Evolutionary conservation across 2,113 vertebrate species (phyloP).

Genomic region (Heloderma charlesbogerti): DNA sequence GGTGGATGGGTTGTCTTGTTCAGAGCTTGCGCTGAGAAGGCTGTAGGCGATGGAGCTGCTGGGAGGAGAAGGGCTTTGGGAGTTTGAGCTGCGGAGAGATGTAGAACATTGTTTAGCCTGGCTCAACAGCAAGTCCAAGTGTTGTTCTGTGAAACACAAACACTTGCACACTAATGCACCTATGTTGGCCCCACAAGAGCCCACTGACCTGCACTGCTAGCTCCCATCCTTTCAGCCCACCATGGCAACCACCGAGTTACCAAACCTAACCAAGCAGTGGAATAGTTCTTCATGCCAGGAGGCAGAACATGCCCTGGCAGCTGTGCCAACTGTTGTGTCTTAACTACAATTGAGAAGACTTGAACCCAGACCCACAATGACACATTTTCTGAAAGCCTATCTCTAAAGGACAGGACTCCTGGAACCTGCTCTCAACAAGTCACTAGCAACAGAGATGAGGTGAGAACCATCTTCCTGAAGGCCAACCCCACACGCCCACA

Average conservation of each 20-base stretch:
- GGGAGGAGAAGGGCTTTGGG: slow-evolving; percentile 88
- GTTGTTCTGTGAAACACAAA: neutral
- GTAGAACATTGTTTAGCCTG: neutral
- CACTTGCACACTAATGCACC: neutral
- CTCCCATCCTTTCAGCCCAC: neutral
- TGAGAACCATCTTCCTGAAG: too few relatives aligned
- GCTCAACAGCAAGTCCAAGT: too few relatives aligned
- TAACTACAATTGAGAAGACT: neutral
- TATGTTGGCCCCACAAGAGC: neutral
- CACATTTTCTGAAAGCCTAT: neutral
- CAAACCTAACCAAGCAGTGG: neutral
- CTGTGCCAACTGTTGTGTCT: neutral
- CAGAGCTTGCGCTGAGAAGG: slow-evolving; percentile 86
- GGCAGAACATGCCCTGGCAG: neutral
- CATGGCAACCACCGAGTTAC: neutral
- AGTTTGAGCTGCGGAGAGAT: slow-evolving; percentile 82
- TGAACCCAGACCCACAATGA: neutral
- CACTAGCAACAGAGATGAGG: neutral
- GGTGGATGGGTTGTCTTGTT: slow-evolving; percentile 90
- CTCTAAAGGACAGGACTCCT: neutral
- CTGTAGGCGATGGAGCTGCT: slow-evolving; percentile 91
- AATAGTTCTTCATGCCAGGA: neutral
- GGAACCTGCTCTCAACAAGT: neutral
- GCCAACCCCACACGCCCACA: neutral
- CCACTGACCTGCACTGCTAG: neutral